A percentile compares a stretch with the other conserved stretches of the same genome.
phyloP scores from a whole-genome alignment of 2,888 invertebrate genomes.

The Colostygia pectinataria region DNA sequence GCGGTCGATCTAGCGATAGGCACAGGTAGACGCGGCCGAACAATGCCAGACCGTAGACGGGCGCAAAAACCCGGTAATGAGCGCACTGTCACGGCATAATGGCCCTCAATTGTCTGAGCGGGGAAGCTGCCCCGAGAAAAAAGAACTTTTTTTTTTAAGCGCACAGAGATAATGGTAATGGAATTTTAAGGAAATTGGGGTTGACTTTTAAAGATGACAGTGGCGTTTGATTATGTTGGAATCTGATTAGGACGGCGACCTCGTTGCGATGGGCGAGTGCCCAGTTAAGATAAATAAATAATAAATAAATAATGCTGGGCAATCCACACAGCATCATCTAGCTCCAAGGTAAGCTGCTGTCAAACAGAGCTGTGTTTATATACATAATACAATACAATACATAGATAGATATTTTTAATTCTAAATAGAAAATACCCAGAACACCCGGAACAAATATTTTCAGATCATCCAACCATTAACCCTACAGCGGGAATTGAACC shows the following conservation, averaged over 20 bases:
- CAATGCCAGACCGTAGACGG: constrained; percentile 55
- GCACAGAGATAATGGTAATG: constrained; percentile 39
- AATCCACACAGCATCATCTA: too few relatives aligned
- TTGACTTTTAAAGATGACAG: constrained; percentile 22
- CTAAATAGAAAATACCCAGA: too few relatives aligned
- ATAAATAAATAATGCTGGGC: too few relatives aligned
- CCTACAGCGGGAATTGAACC: too few relatives aligned
- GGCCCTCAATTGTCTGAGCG: constrained; percentile 72
- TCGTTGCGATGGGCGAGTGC: too few relatives aligned
- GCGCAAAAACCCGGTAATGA: constrained; percentile 77
- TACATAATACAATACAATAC: too few relatives aligned
- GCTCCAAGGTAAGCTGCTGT: too few relatives aligned
- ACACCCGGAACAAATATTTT: too few relatives aligned
- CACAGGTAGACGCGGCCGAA: constrained; percentile 71
- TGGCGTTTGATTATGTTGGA: constrained; percentile 7
- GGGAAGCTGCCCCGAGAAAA: constrained; percentile 51
- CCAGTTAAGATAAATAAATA: too few relatives aligned
- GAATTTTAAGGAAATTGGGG: constrained; percentile 32
- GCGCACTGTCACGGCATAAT: constrained; percentile 72
- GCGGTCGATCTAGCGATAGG: constrained; percentile 55
- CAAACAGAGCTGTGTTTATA: too few relatives aligned
- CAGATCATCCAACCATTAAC: too few relatives aligned
- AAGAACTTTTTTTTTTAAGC: constrained; percentile 42
- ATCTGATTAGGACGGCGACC: neutral
- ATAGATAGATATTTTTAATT: too few relatives aligned